Percentiles rank a stretch among this genome's conserved stretches.
Evolutionary conservation across 2,888 invertebrate species (phyloP).

Genomic region (Leucophenga montana): DNA sequence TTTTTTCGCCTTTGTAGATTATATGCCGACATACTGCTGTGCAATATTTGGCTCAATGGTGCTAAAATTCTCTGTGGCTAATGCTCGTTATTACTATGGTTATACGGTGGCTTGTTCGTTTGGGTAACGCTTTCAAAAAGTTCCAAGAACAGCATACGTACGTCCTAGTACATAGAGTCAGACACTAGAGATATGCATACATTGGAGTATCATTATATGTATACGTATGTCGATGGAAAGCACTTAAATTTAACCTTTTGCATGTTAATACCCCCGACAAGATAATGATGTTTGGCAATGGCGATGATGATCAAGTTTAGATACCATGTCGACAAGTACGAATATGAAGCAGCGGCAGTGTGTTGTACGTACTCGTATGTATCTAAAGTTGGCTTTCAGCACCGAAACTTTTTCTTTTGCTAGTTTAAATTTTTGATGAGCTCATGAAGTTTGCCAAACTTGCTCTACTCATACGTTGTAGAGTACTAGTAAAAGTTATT

Average conservation of each 20-base stretch:
- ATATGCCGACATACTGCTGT: no score
- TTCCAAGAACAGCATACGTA: no score
- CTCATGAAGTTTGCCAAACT: constrained; percentile 15
- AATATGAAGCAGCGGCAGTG: no score
- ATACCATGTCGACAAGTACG: no score
- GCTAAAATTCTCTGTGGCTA: constrained; percentile 22
- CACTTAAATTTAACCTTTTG: constrained; percentile 11
- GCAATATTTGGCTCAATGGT: constrained; percentile 1
- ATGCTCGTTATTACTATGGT: neutral
- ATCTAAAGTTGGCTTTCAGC: neutral
- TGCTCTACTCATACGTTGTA: neutral
- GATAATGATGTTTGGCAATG: no score
- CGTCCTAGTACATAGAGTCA: no score
- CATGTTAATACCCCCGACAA: neutral
- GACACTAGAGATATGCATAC: neutral
- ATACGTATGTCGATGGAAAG: neutral
- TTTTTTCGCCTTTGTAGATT: no score
- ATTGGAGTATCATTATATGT: neutral
- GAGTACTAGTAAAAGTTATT: neutral
- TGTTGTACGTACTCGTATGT: no score
- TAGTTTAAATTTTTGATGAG: constrained; percentile 15
- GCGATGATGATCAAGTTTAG: no score
- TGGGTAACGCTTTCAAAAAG: neutral
- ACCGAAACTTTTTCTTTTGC: constrained; percentile 5
- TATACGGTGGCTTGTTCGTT: neutral